Evolutionary conservation across 2,888 invertebrate species (phyloP), one percentile per base, ranked within the genome.

Genomic region (Aleiodes alternator): DNA sequence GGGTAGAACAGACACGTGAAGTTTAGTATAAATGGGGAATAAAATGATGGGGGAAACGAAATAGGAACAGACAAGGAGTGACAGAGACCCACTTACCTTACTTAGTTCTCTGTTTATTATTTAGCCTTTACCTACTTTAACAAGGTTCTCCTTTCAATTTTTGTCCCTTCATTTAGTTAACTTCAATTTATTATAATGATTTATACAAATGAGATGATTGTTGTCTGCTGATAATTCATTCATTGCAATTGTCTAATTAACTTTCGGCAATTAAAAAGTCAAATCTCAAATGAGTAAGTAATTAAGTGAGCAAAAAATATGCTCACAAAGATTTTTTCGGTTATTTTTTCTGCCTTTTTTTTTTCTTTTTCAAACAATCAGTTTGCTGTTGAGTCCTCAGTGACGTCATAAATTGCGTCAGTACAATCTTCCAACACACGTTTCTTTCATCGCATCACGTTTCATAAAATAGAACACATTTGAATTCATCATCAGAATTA

Each of bases 41-140:
- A 68, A 50, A 56, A 16, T 55, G 56, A 64, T 31, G 48, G 29
- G 23, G 16, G 5, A 34, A 72, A 34, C 64, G 16, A 53, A 16
- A 23, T 29, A 29, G 14, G 61, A 16, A 61, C 48, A 48, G 48
- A n/a, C 38, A 61, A 31, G 23, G 29, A 64, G 14, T 48, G 64
- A 71, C 78, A 79, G 77, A 79, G 75, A 80, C 76, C 78, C 56
- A 78, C 76, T 78, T 80, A 72, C 80, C 80, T 79, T 80, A 79
- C 76, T 69, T 69, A 59, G 80, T 59, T 43, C 68, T 73, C 72
- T 77, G 77, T 78, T 43, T 43, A 77, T 76, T 78, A 76, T 61
- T 79, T 74, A 77, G 71, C 79, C 81, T 81, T 79, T 80, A 75
- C 81, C 81, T 71, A 81, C 80, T 76, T 34, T 80, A 74, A 14